phyloP scores from a whole-genome alignment of 2,113 vertebrate species.

The Callospermophilus lateralis region DNA sequence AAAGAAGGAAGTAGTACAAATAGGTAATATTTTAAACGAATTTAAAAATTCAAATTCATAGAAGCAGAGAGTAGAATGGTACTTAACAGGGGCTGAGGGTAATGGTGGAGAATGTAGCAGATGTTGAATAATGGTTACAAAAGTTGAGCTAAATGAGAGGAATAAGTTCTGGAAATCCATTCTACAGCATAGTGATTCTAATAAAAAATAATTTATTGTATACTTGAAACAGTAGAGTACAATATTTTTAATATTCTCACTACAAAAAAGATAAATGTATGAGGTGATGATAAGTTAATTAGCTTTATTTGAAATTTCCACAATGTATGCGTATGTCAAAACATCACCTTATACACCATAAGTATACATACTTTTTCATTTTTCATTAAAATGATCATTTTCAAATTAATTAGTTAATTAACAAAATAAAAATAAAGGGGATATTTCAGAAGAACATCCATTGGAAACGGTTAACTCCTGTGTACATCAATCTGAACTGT shows the following conservation, averaged over 20 bases:
- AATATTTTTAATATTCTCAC: not conserved
- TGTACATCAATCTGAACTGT: not conserved
- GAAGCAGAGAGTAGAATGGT: not conserved
- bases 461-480: not conserved
- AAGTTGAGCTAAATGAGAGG: not conserved
- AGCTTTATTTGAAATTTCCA: not conserved
- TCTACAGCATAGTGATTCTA: not conserved
- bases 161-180: not conserved
- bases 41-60: not conserved
- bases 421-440: not conserved
- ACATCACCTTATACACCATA: not conserved
- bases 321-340: not conserved
- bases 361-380: not conserved
- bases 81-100: not conserved
- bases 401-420: not conserved
- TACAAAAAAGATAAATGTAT: not conserved
- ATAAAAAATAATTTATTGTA: not conserved
- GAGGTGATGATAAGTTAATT: not conserved
- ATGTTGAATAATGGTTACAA: not conserved
- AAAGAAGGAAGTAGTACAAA: not conserved
- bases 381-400: not conserved
- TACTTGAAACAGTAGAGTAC: not conserved
- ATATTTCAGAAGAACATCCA: not conserved
- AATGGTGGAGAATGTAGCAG: not conserved
- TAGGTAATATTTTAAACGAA: constrained; percentile 18